Base-by-base conservation (phyloP, 1,140 invertebrate species). In the Zaprionus kolodkinae region DNA sequence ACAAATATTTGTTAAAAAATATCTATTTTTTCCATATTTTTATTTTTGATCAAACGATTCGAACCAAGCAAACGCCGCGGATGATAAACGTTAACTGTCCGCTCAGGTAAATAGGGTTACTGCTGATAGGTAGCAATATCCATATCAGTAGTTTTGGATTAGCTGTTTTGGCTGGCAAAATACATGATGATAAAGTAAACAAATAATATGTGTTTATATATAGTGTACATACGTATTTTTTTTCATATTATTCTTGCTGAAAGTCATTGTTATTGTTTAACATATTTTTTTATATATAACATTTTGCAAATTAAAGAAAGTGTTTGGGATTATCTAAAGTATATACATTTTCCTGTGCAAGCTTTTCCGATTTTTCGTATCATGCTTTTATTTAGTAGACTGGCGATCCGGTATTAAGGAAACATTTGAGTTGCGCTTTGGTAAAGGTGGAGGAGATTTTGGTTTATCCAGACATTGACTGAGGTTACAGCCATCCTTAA, bases 361-460 rank as follows among this genome's bases (percentile, higher is more conserved):
- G n/a, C 21, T 21, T 21, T 21, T 21, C 2, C 27, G 27, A 30
- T 30, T 30, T 30, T 30, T 30, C 6, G 1, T 30, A 6, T 2
- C 6, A 30, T 5, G 27, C 27, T 30, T 30, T 30, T 30, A 30
- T 30, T 3, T 30, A 30, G 27, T 6, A 5, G 27, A 30, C 4
- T 30, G 27, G 33, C 1, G 7, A 0, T 45, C 40, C n/a, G 40
- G 7, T 45, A 15, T 45, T 15, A 65, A 13, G 0, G 78, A 81
- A 3, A 76, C 9, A 40, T 52, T 78, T 0, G 82, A 85, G 48
- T 89, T 89, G 7, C 85, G 77, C 36, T 89, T 89, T 0, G 85
- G 85, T 45, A 89, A 36, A 6, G 85, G 85, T 25, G 85, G 85
- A 15, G 85, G 85, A n/a, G 77, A 80, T 15, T 57, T 56, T 9